Evolutionary conservation across 2,113 vertebrate species (phyloP).

Genomic region (Miniopterus natalensis): DNA sequence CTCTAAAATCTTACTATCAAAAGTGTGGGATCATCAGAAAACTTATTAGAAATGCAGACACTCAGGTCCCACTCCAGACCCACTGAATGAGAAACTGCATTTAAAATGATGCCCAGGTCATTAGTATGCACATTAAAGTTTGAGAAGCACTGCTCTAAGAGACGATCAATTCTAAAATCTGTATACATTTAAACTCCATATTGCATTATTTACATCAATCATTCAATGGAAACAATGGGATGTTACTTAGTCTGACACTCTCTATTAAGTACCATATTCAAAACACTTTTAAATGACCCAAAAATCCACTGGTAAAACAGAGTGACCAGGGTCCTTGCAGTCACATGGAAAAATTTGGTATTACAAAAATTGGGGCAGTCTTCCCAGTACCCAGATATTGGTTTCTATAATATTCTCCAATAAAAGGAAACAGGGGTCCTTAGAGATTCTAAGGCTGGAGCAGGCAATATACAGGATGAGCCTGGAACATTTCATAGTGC

Average conservation of each 20-base stretch:
- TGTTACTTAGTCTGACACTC: neutral
- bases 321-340: neutral
- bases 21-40: constrained; percentile 3
- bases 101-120: neutral
- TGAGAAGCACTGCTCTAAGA: neutral
- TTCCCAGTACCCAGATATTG: neutral
- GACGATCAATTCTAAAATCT: neutral
- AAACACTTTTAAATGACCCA: neutral
- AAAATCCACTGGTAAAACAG: neutral
- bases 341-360: neutral
- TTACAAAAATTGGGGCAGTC: neutral
- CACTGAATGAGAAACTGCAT: neutral
- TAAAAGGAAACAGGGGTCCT: neutral
- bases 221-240: neutral
- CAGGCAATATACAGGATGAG: neutral
- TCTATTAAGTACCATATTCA: neutral
- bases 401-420: neutral
- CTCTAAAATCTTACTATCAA: neutral
- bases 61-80: neutral
- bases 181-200: neutral
- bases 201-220: neutral
- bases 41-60: neutral
- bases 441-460: neutral
- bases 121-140: neutral
- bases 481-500: neutral